These are phyloP conservation scores for Beris chalybata DNA, from an alignment of 2,888 invertebrate species.

Conservation along the genomic window DNA sequence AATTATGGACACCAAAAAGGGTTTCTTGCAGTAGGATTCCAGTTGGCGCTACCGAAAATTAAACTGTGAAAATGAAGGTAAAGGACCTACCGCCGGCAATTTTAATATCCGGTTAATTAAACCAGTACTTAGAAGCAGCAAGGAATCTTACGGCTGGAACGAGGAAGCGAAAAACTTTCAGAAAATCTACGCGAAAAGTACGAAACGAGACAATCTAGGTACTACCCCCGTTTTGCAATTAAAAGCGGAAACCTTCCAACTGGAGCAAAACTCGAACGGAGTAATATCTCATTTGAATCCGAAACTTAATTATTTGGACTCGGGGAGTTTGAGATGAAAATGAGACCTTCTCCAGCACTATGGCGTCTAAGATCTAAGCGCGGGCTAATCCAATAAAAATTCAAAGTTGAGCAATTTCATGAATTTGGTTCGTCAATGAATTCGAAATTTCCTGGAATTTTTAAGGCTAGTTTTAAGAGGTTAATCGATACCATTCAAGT, in stretches of 20 bases:
- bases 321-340: no score
- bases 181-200: not conserved
- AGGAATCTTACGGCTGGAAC: not conserved
- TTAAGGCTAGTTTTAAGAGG: no score
- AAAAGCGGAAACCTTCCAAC: no score
- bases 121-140: not conserved
- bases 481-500: no score
- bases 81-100: not conserved
- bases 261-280: constrained; percentile 3
- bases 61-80: not conserved
- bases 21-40: not conserved
- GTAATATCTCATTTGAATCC: constrained; percentile 36
- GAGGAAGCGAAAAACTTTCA: not conserved
- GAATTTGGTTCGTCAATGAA: no score
- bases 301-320: constrained; percentile 33
- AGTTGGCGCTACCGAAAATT: not conserved
- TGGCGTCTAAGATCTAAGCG: no score
- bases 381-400: no score
- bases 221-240: no score
- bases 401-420: no score
- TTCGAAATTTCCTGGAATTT: no score
- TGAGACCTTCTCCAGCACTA: no score
- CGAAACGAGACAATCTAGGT: not conserved
- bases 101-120: constrained; percentile 21
- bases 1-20: not conserved